These are phyloP conservation scores for Callithrix jacchus DNA, from an alignment of 2,113 vertebrate species.

Conservation along the genomic window DNA sequence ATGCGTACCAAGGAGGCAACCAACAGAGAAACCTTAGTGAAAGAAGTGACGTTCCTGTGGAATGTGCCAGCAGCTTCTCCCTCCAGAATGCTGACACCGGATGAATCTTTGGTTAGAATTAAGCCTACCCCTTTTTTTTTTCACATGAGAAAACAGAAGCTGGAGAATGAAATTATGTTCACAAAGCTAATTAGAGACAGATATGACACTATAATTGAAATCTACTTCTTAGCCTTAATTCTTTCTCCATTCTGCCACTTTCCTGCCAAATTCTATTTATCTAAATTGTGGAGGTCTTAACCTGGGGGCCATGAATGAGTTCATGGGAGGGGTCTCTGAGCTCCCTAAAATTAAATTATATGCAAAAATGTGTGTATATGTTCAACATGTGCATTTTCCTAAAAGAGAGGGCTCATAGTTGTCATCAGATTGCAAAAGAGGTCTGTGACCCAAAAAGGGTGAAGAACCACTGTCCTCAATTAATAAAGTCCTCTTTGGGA, in stretches of 20 bases:
- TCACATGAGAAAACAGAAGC: slow-evolving; percentile 34
- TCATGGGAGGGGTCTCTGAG: slow-evolving; percentile 18
- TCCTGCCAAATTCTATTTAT: slow-evolving; percentile 64
- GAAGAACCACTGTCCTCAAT: slow-evolving; percentile 53
- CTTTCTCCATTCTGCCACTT: slow-evolving; percentile 58
- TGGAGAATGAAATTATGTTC: not conserved
- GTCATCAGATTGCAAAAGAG: slow-evolving; percentile 54
- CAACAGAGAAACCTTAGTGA: slow-evolving; percentile 42
- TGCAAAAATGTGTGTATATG: slow-evolving; percentile 46
- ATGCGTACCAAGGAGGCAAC: slow-evolving; percentile 29
- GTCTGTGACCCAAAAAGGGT: slow-evolving; percentile 37
- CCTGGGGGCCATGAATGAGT: not conserved
- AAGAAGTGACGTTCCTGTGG: slow-evolving; percentile 60
- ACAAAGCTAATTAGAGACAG: slow-evolving; percentile 33
- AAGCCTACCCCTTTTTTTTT: slow-evolving; percentile 9
- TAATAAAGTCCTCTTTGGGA: slow-evolving; percentile 65
- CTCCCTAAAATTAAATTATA: slow-evolving; percentile 40
- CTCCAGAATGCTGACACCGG: slow-evolving; percentile 42
- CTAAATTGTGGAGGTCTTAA: slow-evolving; percentile 43
- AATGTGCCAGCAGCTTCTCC: slow-evolving; percentile 49
- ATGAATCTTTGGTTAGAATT: slow-evolving; percentile 22
- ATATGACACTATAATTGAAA: slow-evolving; percentile 6
- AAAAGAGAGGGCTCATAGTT: slow-evolving; percentile 47
- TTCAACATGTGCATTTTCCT: slow-evolving; percentile 54
- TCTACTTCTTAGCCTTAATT: slow-evolving; percentile 63